These are phyloP conservation scores for Sogatella furcifera DNA, from an alignment of 1,140 invertebrate species.

Conservation along the genomic window DNA sequence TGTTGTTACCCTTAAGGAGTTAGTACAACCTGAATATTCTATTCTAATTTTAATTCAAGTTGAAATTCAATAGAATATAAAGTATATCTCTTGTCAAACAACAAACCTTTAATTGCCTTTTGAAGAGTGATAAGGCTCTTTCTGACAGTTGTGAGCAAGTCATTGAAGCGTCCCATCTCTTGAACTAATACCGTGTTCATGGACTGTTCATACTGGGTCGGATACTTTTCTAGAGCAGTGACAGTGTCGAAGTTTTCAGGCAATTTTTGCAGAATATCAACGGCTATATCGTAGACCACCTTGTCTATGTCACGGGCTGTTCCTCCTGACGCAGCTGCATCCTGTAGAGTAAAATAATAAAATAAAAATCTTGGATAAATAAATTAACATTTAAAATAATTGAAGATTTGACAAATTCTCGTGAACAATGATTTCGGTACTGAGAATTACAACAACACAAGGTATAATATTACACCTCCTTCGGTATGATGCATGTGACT, in stretches of 20 bases:
- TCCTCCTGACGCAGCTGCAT: conserved; percentile 28
- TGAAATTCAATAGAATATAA: background rate
- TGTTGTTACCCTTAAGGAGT: no score
- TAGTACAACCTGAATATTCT: no score
- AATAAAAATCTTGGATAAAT: no score
- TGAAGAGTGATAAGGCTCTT: conserved; percentile 67
- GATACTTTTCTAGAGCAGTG: conserved; percentile 55
- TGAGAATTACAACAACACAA: no score
- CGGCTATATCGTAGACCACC: conserved; percentile 53
- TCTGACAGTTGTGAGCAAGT: conserved; percentile 59
- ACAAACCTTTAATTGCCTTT: conserved; percentile 76
- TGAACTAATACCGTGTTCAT: conserved; percentile 91
- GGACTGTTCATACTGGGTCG: conserved; percentile 70
- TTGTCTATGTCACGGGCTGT: conserved; percentile 49
- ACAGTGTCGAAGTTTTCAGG: conserved; percentile 63
- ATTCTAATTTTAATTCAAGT: no score
- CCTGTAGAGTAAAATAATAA: conserved; percentile 21
- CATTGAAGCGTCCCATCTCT: conserved; percentile 86
- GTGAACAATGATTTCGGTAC: no score
- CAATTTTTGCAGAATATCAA: conserved; percentile 58
- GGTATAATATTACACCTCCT: no score
- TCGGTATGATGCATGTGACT: no score
- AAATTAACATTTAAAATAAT: no score
- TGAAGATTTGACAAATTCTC: no score
- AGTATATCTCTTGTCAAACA: no score